phyloP scores from a whole-genome alignment of 2,888 invertebrate genomes.

The Dioctria linearis region DNA sequence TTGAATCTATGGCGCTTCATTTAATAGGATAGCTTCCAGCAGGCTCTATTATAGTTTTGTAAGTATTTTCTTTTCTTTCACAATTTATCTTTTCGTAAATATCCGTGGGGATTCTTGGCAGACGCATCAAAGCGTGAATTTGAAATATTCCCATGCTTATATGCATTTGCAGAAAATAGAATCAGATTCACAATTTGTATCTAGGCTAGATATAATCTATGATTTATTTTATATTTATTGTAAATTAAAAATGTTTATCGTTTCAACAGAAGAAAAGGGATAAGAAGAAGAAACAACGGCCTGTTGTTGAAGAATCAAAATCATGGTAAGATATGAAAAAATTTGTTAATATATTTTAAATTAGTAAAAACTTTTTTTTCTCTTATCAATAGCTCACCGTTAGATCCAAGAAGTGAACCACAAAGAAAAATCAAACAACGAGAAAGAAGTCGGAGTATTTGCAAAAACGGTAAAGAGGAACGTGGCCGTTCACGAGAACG shows the following conservation, averaged over 20 bases:
- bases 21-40: conserved; percentile 71
- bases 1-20: conserved; percentile 75
- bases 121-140: conserved; percentile 31
- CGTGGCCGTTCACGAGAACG: conserved; percentile 66
- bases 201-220: conserved; percentile 52
- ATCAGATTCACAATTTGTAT: conserved; percentile 3
- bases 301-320: conserved; percentile 73
- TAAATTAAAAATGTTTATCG: conserved; percentile 48
- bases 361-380: background rate
- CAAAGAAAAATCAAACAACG: conserved; percentile 12
- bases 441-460: conserved; percentile 11
- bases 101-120: conserved; percentile 25
- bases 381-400: conserved; percentile 62
- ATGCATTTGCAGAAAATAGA: conserved; percentile 34
- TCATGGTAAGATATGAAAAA: conserved; percentile 71
- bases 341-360: background rate
- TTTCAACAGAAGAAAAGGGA: conserved; percentile 74
- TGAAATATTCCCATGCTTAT: background rate
- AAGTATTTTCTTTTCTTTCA: conserved; percentile 70
- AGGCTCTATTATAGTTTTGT: conserved; percentile 72
- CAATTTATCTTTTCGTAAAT: conserved; percentile 39
- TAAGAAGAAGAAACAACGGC: conserved; percentile 74
- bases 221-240: conserved; percentile 63
- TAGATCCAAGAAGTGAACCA: conserved; percentile 23
- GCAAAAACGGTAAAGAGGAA: conserved; percentile 38